phyloP scores from a whole-genome alignment of 2,113 vertebrate species.

The Zosterops borbonicus region DNA sequence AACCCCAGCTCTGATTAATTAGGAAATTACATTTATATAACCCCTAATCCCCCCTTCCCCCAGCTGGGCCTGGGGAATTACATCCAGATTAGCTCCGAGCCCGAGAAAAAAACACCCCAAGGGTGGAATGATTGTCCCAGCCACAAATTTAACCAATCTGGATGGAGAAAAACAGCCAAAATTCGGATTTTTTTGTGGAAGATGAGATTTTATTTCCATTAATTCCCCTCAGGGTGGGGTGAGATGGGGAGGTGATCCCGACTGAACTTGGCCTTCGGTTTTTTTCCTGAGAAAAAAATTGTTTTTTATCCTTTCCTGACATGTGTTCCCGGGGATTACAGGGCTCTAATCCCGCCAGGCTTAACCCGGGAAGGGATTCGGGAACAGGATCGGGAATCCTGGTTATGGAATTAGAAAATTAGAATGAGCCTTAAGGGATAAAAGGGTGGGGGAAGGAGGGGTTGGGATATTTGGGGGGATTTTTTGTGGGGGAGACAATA shows the following conservation, averaged over 20 bases:
- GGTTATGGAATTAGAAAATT: conserved; percentile 88
- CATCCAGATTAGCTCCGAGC: conserved; percentile 75
- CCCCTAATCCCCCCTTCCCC: conserved; percentile 68
- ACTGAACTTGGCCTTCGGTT: conserved; percentile 81
- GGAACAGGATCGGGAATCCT: conserved; percentile 78
- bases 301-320: conserved; percentile 90
- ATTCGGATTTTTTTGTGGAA: not conserved
- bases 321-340: conserved; percentile 88
- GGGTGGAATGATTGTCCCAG: conserved; percentile 33
- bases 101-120: not conserved
- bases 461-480: conserved; percentile 79
- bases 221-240: not conserved
- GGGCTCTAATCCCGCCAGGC: conserved; percentile 78
- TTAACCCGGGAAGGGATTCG: conserved; percentile 58
- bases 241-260: not conserved
- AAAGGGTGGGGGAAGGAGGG: conserved; percentile 78
- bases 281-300: conserved; percentile 73
- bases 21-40: conserved; percentile 81
- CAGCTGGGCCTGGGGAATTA: conserved; percentile 67
- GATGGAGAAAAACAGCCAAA: not conserved
- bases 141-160: not conserved
- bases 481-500: conserved; percentile 66
- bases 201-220: not conserved
- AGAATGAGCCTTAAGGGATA: conserved; percentile 81
- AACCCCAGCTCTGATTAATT: conserved; percentile 69